Base-by-base conservation (phyloP, 2,113 vertebrate species). In the Psammodynastes pulverulentus region DNA sequence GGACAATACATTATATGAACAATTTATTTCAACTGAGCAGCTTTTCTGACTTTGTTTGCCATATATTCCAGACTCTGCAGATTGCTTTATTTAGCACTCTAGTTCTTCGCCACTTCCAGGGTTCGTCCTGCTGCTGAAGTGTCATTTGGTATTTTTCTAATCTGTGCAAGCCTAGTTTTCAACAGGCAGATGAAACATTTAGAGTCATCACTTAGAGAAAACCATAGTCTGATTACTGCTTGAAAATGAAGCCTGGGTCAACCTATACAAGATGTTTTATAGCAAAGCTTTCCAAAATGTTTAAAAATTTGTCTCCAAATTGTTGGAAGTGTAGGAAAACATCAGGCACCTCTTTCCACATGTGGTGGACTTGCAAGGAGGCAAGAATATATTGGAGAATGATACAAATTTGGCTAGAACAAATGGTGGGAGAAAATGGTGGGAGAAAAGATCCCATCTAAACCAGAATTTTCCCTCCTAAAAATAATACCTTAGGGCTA, bases 1-100 rank as follows among this genome's bases (percentile, higher is more conserved):
- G 90, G 86, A 85, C 72, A 91, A 89, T 52, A 86, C n/a, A 46
- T 72, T 10, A 0, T 56, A 91, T 91, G 54, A 91, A 93, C 23
- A 88, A 86, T 48, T 54, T 5, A 87, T 54, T 54, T 1, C 0
- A 87, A 48, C 0, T 58, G 92, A 94, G 43, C 49, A 49, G 45
- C 67, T 72, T 53, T 90, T 92, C 56, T 79, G 88, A 86, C 87
- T 84, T 84, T n/a, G 84, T 85, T 88, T 91, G 86, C 53, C 26
- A 23, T 88, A 39, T 45, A 67, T 93, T 89, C 48, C 17, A 53
- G 26, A 43, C 54, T 86, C 87, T 34, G 34, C 5, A 91, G 72
- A 85, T 51, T 62, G 79, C 53, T 84, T 93, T 24, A 62, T 89
- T 46, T 53, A 89, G 87, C 85, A 62, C 54, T 43, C 58, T 52